These are phyloP conservation scores for Dasysyrphus tricinctus DNA, from an alignment of 2,888 invertebrate species.

Conservation along the genomic window DNA sequence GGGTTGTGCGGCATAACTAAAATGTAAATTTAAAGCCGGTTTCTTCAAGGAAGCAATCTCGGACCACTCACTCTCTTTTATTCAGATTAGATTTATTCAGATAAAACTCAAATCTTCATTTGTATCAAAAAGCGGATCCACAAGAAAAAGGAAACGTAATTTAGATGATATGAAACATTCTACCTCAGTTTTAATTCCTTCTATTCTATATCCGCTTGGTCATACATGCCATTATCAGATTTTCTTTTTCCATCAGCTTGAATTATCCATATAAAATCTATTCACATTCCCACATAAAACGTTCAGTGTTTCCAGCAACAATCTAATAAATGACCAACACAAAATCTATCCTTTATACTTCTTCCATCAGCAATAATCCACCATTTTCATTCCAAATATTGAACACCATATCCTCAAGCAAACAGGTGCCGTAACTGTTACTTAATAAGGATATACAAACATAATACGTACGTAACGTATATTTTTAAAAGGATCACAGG, in stretches of 20 bases:
- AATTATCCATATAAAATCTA: background rate
- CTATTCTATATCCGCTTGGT: background rate
- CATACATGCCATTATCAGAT: background rate
- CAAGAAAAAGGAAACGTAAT: too few species aligned
- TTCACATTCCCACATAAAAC: conserved; percentile 28
- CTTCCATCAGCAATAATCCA: background rate
- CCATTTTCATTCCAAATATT: conserved; percentile 5
- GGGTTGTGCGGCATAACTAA: too few species aligned
- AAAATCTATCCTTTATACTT: conserved; percentile 2
- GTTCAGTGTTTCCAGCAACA: conserved; percentile 47
- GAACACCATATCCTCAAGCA: conserved; percentile 34
- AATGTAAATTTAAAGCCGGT: too few species aligned
- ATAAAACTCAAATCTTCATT: too few species aligned
- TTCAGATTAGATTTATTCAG: too few species aligned
- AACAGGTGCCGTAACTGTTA: conserved; percentile 65
- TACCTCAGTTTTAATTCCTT: too few species aligned
- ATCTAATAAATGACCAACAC: conserved; percentile 61
- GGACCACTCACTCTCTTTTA: too few species aligned
- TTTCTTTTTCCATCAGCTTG: background rate
- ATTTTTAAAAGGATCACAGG: conserved; percentile 62
- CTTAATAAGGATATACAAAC: conserved; percentile 36
- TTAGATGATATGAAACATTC: too few species aligned
- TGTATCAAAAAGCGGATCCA: too few species aligned
- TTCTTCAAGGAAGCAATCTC: too few species aligned
- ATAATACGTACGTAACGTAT: conserved; percentile 37